These are phyloP conservation scores for Uloborus plumipes DNA, from an alignment of 2,888 invertebrate species.

Conservation along the genomic window DNA sequence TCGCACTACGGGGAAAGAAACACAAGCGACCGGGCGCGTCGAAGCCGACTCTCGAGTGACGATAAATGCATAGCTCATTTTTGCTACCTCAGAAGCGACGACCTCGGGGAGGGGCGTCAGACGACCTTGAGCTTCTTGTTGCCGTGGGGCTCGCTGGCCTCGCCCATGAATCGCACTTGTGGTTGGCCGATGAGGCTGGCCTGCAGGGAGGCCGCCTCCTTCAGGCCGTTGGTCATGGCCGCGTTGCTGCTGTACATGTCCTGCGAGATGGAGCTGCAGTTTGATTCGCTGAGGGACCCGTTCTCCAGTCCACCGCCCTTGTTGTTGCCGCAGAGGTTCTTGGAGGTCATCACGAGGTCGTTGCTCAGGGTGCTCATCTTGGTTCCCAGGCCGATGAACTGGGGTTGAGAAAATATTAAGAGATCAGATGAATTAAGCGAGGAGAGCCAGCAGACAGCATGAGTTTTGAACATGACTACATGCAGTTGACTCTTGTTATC, in stretches of 20 bases:
- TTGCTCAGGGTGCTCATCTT: slow-evolving; percentile 40
- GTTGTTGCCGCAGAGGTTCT: slow-evolving; percentile 11
- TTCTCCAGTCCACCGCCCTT: slow-evolving; percentile 41
- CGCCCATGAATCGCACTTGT: slow-evolving; percentile 60
- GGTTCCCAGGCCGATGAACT: slow-evolving; percentile 58
- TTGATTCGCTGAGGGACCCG: slow-evolving; percentile 41
- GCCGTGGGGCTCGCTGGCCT: slow-evolving; percentile 40
- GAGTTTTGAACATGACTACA: neutral
- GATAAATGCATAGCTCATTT: slow-evolving; percentile 60
- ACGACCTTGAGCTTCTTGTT: slow-evolving; percentile 54
- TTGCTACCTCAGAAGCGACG: slow-evolving; percentile 7
- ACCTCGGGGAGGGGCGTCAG: slow-evolving; percentile 26
- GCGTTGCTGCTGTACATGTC: slow-evolving; percentile 52
- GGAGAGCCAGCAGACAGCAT: neutral
- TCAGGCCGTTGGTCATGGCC: slow-evolving; percentile 60
- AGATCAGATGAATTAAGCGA: neutral
- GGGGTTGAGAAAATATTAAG: no score
- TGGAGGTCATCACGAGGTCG: slow-evolving; percentile 35
- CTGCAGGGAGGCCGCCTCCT: slow-evolving; percentile 55
- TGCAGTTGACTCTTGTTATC: no score
- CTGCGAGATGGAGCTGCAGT: slow-evolving; percentile 47
- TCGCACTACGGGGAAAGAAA: neutral
- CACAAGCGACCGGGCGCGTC: neutral
- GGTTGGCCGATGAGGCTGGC: slow-evolving; percentile 64
- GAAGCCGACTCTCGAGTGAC: neutral